phyloP scores from a whole-genome alignment of 1,140 invertebrate species.

The Caerostris extrusa region DNA sequence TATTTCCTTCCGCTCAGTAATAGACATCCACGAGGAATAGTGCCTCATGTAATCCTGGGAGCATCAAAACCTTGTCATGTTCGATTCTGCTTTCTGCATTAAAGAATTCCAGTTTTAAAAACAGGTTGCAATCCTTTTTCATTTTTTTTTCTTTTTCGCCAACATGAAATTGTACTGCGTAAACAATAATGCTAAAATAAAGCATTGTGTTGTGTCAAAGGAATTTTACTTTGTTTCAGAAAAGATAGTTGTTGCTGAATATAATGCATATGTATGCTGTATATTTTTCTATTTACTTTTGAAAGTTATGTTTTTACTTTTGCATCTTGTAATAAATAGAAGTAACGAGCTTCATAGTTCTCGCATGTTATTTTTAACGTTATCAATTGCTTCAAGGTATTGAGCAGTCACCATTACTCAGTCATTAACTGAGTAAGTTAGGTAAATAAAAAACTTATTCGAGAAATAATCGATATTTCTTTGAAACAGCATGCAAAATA shows the following conservation, averaged over 20 bases:
- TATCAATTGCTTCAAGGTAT: too few relatives aligned
- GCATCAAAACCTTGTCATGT: neutral
- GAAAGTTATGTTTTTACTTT: too few relatives aligned
- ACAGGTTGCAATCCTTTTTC: neutral
- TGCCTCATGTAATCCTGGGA: neutral
- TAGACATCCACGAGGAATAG: neutral
- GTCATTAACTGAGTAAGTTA: too few relatives aligned
- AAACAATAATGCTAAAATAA: neutral
- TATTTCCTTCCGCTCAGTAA: neutral
- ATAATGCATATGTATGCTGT: too few relatives aligned
- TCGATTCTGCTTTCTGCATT: slow-evolving; percentile 13
- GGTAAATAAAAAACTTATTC: too few relatives aligned
- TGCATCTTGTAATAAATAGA: too few relatives aligned
- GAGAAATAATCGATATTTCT: too few relatives aligned
- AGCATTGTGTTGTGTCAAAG: neutral
- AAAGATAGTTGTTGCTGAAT: neutral
- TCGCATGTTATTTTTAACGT: too few relatives aligned
- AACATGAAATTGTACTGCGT: neutral
- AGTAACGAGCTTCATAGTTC: too few relatives aligned
- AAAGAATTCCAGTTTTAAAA: neutral
- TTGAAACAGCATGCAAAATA: too few relatives aligned
- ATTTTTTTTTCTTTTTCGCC: neutral
- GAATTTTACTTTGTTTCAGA: neutral
- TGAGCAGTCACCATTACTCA: too few relatives aligned
- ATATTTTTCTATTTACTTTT: too few relatives aligned